phyloP scores from a whole-genome alignment of 2,113 vertebrate genomes.

The Chloroceryle aenea region DNA sequence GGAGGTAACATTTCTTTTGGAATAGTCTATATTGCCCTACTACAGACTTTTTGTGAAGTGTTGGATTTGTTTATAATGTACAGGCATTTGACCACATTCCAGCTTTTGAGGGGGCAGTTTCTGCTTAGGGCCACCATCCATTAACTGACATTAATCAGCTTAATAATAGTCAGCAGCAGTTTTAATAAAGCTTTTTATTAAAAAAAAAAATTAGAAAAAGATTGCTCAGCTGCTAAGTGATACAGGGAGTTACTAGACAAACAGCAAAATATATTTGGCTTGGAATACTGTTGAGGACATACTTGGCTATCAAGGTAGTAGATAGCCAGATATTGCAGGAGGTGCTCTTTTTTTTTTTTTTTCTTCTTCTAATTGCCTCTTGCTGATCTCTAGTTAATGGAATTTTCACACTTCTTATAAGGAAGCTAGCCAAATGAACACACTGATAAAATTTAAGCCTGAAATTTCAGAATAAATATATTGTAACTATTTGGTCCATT shows the following conservation, averaged over 20 bases:
- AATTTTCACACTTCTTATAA: background rate
- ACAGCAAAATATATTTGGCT: background rate
- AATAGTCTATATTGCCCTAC: background rate
- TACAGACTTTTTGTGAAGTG: background rate
- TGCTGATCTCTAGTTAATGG: background rate
- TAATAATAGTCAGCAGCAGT: background rate
- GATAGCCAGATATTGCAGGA: background rate
- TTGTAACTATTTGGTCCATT: background rate
- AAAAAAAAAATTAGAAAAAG: background rate
- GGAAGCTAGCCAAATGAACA: background rate
- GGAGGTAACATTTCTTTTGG: background rate
- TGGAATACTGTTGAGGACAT: background rate
- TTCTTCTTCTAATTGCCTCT: background rate
- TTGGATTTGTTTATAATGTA: background rate
- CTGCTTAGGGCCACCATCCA: background rate
- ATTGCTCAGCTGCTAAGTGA: background rate
- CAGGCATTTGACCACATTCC: background rate
- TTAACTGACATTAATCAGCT: background rate
- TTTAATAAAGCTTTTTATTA: constrained; percentile 3
- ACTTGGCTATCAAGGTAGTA: background rate
- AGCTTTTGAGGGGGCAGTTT: constrained; percentile 3
- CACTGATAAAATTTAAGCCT: background rate
- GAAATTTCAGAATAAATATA: background rate
- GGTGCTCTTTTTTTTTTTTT: background rate
- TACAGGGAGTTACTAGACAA: background rate